These are phyloP conservation scores for Phytoseiulus persimilis DNA, from an alignment of 2,888 invertebrate genomes.

Conservation along the genomic window DNA sequence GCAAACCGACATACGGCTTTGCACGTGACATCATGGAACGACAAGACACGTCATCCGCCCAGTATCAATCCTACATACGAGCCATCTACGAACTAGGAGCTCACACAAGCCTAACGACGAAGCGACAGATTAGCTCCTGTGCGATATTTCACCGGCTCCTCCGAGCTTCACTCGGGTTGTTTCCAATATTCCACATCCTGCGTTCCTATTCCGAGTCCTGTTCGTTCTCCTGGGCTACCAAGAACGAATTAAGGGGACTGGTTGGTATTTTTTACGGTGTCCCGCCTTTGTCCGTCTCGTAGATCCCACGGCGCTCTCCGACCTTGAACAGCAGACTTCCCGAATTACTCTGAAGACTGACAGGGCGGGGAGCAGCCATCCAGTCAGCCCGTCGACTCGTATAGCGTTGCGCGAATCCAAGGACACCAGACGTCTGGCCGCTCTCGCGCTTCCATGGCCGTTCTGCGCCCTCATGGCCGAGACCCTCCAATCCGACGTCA, in stretches of 20 bases:
- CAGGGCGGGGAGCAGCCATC: not conserved
- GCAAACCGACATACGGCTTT: not conserved
- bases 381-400: not conserved
- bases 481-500: not conserved
- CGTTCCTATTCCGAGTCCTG: not conserved
- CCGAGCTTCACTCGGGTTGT: too few relatives aligned
- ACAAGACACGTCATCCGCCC: not conserved
- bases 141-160: too few relatives aligned
- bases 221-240: not conserved
- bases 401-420: conserved; percentile 34
- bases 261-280: not conserved
- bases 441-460: conserved; percentile 15
- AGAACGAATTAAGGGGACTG: not conserved
- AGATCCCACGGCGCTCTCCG: not conserved
- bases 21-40: not conserved
- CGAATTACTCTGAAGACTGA: not conserved
- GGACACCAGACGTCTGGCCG: conserved; percentile 39
- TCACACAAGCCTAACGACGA: too few relatives aligned
- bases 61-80: not conserved
- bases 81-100: not conserved
- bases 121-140: too few relatives aligned
- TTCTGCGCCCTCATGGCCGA: not conserved
- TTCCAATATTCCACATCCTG: too few relatives aligned
- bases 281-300: not conserved
- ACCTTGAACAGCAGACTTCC: not conserved